Percentiles rank a stretch among this genome's conserved stretches.
Conservation (phyloP, 2,113 vertebrate genomes). For the Ranitomeya imitator region DNA sequence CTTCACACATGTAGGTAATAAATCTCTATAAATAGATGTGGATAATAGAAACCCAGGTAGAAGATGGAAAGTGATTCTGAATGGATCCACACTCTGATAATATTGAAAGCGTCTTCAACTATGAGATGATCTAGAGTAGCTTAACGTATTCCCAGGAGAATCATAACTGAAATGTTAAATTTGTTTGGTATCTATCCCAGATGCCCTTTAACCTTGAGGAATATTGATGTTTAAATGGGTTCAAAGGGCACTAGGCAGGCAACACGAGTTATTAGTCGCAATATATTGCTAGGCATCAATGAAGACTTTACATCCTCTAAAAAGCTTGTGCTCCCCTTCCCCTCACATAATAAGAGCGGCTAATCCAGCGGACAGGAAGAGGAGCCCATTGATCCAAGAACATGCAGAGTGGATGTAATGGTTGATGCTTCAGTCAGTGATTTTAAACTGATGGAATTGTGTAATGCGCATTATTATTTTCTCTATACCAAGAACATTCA, state of each 20-base stretch:
- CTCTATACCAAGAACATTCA: constrained; percentile 5
- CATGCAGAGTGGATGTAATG: constrained; percentile 44
- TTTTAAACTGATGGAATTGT: constrained; percentile 13
- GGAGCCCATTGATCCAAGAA: constrained; percentile 41
- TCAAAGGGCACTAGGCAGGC: constrained; percentile 47
- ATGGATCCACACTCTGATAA: constrained; percentile 3
- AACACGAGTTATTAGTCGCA: constrained; percentile 36
- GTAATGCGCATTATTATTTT: constrained; percentile 16
- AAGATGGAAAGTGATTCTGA: constrained; percentile 17
- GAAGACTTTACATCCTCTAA: constrained; percentile 44
- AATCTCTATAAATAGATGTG: background rate
- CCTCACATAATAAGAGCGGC: constrained; percentile 5
- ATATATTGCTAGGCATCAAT: constrained; percentile 39
- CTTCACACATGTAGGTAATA: background rate
- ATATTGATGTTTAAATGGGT: constrained; percentile 58
- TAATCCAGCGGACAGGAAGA: constrained; percentile 23
- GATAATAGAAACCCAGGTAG: background rate
- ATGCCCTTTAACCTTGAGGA: constrained; percentile 53
- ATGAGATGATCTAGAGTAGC: constrained; percentile 16
- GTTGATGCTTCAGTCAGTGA: constrained; percentile 14
- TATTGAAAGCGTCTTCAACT: constrained; percentile 17
- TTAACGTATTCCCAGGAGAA: constrained; percentile 30
- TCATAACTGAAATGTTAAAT: constrained; percentile 47
- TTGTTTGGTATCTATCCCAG: constrained; percentile 53
- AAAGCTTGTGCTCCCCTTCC: constrained; percentile 15